Evolutionary conservation across 2,888 invertebrate genomes (phyloP).

Genomic region (Blera fallax): DNA sequence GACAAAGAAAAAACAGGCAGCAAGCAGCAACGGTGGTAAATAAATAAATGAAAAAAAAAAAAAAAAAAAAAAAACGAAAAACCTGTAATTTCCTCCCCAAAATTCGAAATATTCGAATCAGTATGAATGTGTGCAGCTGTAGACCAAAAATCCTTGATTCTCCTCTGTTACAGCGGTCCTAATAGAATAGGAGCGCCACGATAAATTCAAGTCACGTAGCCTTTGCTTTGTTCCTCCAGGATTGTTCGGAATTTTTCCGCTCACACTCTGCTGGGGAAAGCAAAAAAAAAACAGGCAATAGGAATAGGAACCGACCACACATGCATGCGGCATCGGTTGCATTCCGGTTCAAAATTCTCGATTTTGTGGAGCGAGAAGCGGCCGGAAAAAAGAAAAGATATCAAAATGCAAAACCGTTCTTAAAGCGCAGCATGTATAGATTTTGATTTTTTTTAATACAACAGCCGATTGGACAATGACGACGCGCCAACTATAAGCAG

Average conservation of each 20-base stretch:
- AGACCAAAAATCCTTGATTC: constrained; percentile 66
- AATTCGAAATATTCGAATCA: constrained; percentile 59
- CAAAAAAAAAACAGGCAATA: neutral
- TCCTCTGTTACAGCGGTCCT: constrained; percentile 51
- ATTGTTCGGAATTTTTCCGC: constrained; percentile 60
- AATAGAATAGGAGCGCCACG: constrained; percentile 69
- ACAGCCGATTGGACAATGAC: constrained; percentile 10
- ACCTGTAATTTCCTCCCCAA: constrained; percentile 65
- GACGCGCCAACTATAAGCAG: constrained; percentile 6
- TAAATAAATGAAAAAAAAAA: constrained; percentile 60
- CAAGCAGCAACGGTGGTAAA: constrained; percentile 58
- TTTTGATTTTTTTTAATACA: constrained; percentile 37
- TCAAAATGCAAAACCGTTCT: constrained; percentile 33
- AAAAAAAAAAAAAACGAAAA: constrained; percentile 37
- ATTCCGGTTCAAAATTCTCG: constrained; percentile 47
- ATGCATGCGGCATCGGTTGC: constrained; percentile 59
- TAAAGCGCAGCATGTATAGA: constrained; percentile 29
- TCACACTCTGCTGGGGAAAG: neutral
- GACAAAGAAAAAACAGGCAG: constrained; percentile 58
- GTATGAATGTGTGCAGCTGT: constrained; percentile 47
- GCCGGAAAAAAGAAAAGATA: constrained; percentile 8
- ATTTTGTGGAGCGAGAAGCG: constrained; percentile 6
- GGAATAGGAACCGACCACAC: constrained; percentile 19
- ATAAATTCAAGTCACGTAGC: constrained; percentile 70
- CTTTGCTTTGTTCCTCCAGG: constrained; percentile 61